Evolutionary conservation across 2,113 vertebrate species (phyloP), one percentile per base, ranked within the genome.

Genomic region (Muntiacus muntjak): DNA sequence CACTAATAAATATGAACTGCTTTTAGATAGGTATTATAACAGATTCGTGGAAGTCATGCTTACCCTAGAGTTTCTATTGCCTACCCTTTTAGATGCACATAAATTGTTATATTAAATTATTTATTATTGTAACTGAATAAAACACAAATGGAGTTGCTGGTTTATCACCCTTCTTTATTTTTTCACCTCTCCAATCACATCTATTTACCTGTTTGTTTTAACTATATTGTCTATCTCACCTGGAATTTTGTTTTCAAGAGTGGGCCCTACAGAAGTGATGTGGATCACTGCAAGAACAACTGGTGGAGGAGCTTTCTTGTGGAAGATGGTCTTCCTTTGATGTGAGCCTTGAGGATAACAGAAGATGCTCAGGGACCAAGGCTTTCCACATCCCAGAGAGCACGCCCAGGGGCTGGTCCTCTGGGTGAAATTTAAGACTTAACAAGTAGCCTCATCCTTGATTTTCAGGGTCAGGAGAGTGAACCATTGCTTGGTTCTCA

Each of bases 51-150:
- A 98, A 98, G 92, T 96, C 92, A 33, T 21, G 47, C 60, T 98
- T 95, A 97, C n/a, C 64, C 71, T 89, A 90, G 94, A 96, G 92
- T 89, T 57, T 98, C 55, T 95, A 4, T 96, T 94, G 96, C 94
- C 74, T 97, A 67, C 74, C 83, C 94, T 98, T 98, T 98, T 97
- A 98, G 98, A 97, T 97, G 95, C 95, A 97, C 85, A 82, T 96
- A 97, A 98, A 98, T 98, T 98, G 98, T 95, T 98, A 96, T 97
- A 95, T 98, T 97, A 98, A 97, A 91, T 97, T 97, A 87, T 98
- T 96, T 96, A 88, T 97, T 97, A 92, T 88, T 98, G 79, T 95
- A 98, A 95, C 98, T 52, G 81, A 98, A 97, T 98, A 98, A 98
- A 97, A 98, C 91, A 96, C 43, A 8, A 97, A 95, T 95, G 50